These are phyloP conservation scores for Bergia puertoricense DNA, from an alignment of 92 coral and sea anemone species.

Conservation along the genomic window DNA sequence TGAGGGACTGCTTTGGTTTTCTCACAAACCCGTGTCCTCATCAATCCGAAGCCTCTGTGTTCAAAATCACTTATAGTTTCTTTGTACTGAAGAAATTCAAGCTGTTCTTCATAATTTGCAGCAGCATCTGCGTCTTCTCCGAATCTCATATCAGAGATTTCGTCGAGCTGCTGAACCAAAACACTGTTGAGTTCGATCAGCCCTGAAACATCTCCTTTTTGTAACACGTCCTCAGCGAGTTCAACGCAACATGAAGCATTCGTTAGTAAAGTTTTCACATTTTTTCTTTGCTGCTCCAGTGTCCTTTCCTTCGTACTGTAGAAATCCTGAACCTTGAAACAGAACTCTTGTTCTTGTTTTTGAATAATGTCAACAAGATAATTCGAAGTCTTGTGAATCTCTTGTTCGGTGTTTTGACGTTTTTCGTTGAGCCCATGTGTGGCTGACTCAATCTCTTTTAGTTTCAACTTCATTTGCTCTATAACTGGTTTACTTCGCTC, in stretches of 20 bases:
- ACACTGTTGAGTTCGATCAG: conserved; percentile 62
- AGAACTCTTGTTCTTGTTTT: conserved; percentile 63
- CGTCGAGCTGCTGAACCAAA: conserved; percentile 72
- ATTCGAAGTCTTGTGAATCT: conserved; percentile 60
- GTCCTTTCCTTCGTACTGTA: conserved; percentile 62
- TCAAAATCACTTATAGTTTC: conserved; percentile 63
- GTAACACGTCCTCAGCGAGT: conserved; percentile 71
- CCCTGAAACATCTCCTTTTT: conserved; percentile 54
- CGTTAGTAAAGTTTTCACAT: conserved; percentile 50
- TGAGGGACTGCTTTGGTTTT: not conserved
- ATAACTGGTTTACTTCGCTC: conserved; percentile 80
- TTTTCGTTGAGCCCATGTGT: conserved; percentile 41
- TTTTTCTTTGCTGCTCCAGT: conserved; percentile 63
- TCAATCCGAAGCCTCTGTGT: conserved; percentile 60
- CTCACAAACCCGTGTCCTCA: conserved; percentile 43
- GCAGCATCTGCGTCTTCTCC: conserved; percentile 53
- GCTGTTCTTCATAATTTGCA: conserved; percentile 56
- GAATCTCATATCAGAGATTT: conserved; percentile 68
- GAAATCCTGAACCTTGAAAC: conserved; percentile 58
- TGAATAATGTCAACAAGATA: conserved; percentile 53
- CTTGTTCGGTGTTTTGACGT: conserved; percentile 54
- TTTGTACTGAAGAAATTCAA: conserved; percentile 53
- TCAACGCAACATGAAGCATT: conserved; percentile 66
- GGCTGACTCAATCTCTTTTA: conserved; percentile 53
- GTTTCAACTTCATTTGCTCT: conserved; percentile 56